A percentile compares a stretch with the other conserved stretches of the same genome.
Conservation (phyloP, 2,888 invertebrate species). For the Mythimna lalbum region DNA sequence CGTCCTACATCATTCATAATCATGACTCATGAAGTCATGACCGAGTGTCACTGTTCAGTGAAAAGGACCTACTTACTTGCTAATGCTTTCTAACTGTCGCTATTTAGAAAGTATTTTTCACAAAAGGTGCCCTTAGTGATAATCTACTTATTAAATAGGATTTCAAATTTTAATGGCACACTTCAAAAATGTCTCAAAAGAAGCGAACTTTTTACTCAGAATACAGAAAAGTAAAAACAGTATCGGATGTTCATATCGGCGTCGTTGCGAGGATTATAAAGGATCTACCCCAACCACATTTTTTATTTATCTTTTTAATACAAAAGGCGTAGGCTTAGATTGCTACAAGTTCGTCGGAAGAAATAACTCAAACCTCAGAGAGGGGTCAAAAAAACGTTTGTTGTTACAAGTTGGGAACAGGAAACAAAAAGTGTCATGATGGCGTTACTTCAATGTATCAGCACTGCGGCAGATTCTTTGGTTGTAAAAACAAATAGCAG, state of each 20-base stretch:
- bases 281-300: constrained; percentile 63
- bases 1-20: constrained; percentile 55
- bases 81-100: constrained; percentile 17
- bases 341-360: constrained; percentile 72
- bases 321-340: constrained; percentile 58
- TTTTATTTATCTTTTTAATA: constrained; percentile 61
- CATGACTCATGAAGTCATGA: constrained; percentile 29
- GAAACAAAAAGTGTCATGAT: constrained; percentile 70
- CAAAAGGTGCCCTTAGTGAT: constrained; percentile 5
- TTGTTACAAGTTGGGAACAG: constrained; percentile 70
- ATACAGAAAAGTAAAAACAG: constrained; percentile 28
- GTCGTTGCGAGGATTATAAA: constrained; percentile 60
- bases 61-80: constrained; percentile 26
- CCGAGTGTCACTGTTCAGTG: constrained; percentile 20
- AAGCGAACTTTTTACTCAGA: not conserved
- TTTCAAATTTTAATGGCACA: constrained; percentile 19
- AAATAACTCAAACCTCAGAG: constrained; percentile 75
- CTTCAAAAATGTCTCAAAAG: constrained; percentile 1
- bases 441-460: constrained; percentile 56
- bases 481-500: constrained; percentile 69
- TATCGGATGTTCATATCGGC: constrained; percentile 30
- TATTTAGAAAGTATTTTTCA: constrained; percentile 24
- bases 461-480: constrained; percentile 47
- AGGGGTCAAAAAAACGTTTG: constrained; percentile 67
- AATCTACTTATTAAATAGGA: not conserved